Conservation (phyloP, 1,140 invertebrate species). For the Gonatopus flavifemur region DNA sequence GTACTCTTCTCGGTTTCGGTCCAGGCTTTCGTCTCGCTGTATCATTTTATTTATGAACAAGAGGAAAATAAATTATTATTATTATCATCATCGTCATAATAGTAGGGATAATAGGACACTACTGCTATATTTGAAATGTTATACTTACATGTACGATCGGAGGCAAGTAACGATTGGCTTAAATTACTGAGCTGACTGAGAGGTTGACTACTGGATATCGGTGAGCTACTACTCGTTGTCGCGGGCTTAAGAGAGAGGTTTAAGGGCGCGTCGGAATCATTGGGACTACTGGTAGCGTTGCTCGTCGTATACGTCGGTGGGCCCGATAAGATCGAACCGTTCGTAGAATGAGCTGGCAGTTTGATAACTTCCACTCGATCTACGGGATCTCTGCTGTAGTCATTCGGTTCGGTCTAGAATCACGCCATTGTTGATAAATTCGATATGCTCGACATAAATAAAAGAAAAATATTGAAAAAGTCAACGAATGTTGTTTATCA, state of each 20-base stretch:
- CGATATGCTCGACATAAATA: not conserved
- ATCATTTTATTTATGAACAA: not conserved
- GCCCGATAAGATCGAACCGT: conserved; percentile 56
- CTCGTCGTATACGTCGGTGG: conserved; percentile 50
- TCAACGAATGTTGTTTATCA: not conserved
- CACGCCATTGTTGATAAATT: not conserved
- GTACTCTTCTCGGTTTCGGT: conserved; percentile 69
- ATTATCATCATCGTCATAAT: not conserved
- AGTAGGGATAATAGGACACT: too few relatives aligned
- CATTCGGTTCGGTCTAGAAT: conserved; percentile 43
- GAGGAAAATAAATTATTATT: not conserved
- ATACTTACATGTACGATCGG: conserved; percentile 61
- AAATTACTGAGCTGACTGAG: conserved; percentile 63
- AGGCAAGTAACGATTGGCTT: conserved; percentile 53
- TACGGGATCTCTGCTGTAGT: conserved; percentile 47
- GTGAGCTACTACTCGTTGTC: conserved; percentile 50
- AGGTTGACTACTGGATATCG: conserved; percentile 53
- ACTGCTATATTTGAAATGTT: not conserved
- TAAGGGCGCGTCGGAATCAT: conserved; percentile 73
- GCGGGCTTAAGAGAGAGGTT: conserved; percentile 79
- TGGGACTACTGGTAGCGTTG: conserved; percentile 54
- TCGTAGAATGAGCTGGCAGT: conserved; percentile 63
- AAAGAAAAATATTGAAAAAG: not conserved
- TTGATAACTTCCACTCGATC: conserved; percentile 79
- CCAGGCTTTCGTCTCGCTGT: conserved; percentile 72